Conservation (phyloP, 35 echinoderm and acorn worm genomes). For the Nesometra sesokonis region DNA sequence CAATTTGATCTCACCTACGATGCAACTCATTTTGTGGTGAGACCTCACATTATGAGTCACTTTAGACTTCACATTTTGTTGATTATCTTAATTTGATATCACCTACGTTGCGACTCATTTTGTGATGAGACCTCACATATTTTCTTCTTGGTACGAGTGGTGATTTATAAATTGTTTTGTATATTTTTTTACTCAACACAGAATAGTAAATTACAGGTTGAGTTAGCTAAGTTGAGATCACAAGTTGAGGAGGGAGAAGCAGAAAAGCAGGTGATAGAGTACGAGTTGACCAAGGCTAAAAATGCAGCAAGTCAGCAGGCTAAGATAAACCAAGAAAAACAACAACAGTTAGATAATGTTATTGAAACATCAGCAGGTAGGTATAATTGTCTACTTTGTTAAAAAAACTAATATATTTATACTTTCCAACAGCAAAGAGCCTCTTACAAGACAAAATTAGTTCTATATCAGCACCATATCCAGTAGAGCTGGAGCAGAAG, state of each 20-base stretch:
- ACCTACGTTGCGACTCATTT: too few species aligned
- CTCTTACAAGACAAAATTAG: too few species aligned
- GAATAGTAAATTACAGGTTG: constrained; percentile 44
- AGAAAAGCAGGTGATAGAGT: constrained; percentile 61
- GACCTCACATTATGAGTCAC: too few species aligned
- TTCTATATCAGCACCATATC: too few species aligned
- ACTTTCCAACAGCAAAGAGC: too few species aligned
- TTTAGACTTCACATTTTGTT: too few species aligned
- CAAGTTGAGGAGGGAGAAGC: constrained; percentile 73
- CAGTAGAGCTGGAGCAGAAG: constrained; percentile 22
- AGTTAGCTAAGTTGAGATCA: constrained; percentile 57
- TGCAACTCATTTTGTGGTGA: too few species aligned
- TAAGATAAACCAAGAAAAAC: constrained; percentile 21
- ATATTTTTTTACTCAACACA: not conserved
- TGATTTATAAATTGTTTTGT: not conserved
- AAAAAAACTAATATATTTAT: not conserved
- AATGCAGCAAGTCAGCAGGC: constrained; percentile 44
- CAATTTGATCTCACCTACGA: too few species aligned
- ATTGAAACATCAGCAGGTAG: constrained; percentile 57
- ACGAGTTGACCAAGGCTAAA: constrained; percentile 62
- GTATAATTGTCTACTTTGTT: not conserved
- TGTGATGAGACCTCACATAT: too few species aligned
- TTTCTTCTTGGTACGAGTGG: not conserved
- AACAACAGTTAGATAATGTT: constrained; percentile 31
- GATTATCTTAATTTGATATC: too few species aligned